phyloP scores from a whole-genome alignment of 2,113 vertebrate genomes.

The Scalopus aquaticus region DNA sequence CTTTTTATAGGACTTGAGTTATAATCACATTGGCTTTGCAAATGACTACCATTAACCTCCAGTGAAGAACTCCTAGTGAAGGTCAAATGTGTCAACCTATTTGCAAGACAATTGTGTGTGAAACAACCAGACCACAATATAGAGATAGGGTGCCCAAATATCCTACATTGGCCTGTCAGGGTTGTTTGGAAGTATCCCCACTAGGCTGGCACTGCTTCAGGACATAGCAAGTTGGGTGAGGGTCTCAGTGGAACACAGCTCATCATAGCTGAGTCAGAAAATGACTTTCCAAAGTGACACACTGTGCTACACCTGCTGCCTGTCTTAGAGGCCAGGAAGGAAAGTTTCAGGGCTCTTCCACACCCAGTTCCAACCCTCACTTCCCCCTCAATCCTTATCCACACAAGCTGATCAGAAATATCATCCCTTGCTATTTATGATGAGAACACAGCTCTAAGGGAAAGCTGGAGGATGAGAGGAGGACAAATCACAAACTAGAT shows the following conservation, averaged over 20 bases:
- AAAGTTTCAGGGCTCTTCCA: not conserved
- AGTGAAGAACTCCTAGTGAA: not conserved
- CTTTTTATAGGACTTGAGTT: not conserved
- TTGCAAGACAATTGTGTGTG: not conserved
- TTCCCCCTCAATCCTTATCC: not conserved
- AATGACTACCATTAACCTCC: not conserved
- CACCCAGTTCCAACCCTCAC: not conserved
- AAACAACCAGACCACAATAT: not conserved
- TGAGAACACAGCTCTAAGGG: not conserved
- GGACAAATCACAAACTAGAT: not conserved
- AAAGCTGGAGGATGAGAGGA: not conserved
- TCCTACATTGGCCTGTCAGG: not conserved
- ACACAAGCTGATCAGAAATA: not conserved
- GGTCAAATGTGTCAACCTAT: fast-evolving
- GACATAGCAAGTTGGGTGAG: not conserved
- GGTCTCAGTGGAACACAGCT: not conserved
- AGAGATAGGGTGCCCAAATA: not conserved
- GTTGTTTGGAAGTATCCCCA: not conserved
- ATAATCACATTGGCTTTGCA: not conserved
- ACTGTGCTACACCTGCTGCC: not conserved
- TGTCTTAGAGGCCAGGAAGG: not conserved
- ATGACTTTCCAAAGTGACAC: not conserved
- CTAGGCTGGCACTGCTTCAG: not conserved
- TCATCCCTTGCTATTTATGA: not conserved
- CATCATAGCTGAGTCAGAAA: not conserved